Evolutionary conservation across 2,113 vertebrate genomes (phyloP), one percentile per base, ranked within the genome.

Genomic region (Trichomycterus rosablanca): DNA sequence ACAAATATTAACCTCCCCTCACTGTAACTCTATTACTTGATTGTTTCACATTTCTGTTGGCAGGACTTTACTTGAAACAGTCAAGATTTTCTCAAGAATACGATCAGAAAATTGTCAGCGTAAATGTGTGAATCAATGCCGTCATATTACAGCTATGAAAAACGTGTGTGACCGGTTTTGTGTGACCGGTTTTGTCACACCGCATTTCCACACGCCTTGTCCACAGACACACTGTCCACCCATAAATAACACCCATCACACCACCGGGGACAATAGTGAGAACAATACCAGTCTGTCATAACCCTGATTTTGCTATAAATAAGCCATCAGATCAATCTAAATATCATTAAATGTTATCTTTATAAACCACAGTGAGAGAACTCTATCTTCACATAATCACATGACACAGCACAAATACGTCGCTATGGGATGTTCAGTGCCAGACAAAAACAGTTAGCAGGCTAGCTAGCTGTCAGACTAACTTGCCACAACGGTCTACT

Each of bases 141-240:
- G 12, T 39, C 9, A 39, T 14, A 39, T 39, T n/a, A n/a, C 26
- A 32, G 20, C 8, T 28, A 7, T 8, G 20, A 24, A 56, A 22
- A 65, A 65, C 62, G 23, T 15, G 51, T 3, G 15, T 14, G 51
- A 64, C 63, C 23, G 52, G 63, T 65, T 65, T 65, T 14, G 43
- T 56, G 15, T 14, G 51, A 64, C 63, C 23, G 52, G 63, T 65
- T 65, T 65, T 14, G 43, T 56, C 14, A 56, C 63, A 49, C 15
- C 3, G 8, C 59, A 49, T 50, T 24, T 14, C 24, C 10, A 61
- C 45, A 28, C 62, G 20, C 39, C 22, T 20, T 28, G 3, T 6
- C 30, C 48, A 9, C 7, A 35, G 20, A 12, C 10, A 55, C 51
- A 37, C n/a, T 24, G n/a, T 7, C 18, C n/a, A 22, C 7, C 6